Evolutionary conservation across 1,140 invertebrate genomes (phyloP).

Genomic region (Ladona fulva): DNA sequence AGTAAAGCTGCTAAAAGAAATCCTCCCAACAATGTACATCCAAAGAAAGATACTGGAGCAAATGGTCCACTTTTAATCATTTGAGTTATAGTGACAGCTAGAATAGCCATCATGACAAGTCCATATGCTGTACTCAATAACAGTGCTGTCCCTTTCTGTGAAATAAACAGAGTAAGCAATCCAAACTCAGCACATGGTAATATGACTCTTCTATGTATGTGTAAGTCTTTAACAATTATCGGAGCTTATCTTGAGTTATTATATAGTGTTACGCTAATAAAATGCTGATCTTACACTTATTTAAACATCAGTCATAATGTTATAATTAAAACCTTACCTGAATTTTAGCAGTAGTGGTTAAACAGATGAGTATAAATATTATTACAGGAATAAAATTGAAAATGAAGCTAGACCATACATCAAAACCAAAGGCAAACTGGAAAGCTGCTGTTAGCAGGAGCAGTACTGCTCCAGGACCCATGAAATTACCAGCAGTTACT

Average conservation of each 20-base stretch:
- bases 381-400: conserved; percentile 44
- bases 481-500: conserved; percentile 39
- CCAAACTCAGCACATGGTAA: too few relatives aligned
- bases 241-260: too few relatives aligned
- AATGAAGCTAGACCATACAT: conserved; percentile 43
- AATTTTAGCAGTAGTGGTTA: too few relatives aligned
- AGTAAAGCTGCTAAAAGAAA: conserved; percentile 63
- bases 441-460: conserved; percentile 58
- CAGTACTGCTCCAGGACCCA: conserved; percentile 50
- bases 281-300: too few relatives aligned
- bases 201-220: too few relatives aligned
- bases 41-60: conserved; percentile 70
- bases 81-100: conserved; percentile 76
- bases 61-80: conserved; percentile 67
- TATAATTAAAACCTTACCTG: too few relatives aligned
- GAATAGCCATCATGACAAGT: conserved; percentile 84
- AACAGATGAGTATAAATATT: too few relatives aligned
- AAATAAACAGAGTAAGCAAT: background rate
- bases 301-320: too few relatives aligned
- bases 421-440: conserved; percentile 44
- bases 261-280: too few relatives aligned
- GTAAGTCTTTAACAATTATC: too few relatives aligned
- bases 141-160: conserved; percentile 53
- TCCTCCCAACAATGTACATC: conserved; percentile 49
- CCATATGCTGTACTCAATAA: conserved; percentile 71